phyloP scores from a whole-genome alignment of 2,113 vertebrate species.

The Pteronura brasiliensis region DNA sequence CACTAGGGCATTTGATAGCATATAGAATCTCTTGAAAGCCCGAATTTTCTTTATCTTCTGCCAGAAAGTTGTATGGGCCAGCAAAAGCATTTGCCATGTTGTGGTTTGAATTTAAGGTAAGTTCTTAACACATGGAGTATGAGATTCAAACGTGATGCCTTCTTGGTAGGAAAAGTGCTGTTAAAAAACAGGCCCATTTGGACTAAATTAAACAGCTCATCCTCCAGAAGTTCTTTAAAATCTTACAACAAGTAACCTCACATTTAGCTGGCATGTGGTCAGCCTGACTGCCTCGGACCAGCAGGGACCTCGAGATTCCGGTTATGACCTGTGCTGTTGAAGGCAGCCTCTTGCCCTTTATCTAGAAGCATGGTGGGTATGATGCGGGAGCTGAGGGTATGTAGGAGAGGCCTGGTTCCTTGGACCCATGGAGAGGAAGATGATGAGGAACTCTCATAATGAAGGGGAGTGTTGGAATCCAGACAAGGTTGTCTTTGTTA shows the following conservation, averaged over 20 bases:
- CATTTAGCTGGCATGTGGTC: not conserved
- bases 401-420: not conserved
- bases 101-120: constrained; percentile 39
- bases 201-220: not conserved
- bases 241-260: not conserved
- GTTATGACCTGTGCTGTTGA: not conserved
- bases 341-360: not conserved
- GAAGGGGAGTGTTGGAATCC: not conserved
- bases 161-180: constrained; percentile 4
- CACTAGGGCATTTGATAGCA: not conserved
- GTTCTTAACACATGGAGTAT: not conserved
- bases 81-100: not conserved
- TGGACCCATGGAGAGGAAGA: not conserved
- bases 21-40: not conserved
- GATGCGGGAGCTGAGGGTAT: not conserved
- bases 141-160: not conserved
- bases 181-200: not conserved
- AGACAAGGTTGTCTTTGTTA: not conserved
- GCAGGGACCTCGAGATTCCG: not conserved
- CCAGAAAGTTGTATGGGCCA: not conserved
- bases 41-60: not conserved
- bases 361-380: not conserved
- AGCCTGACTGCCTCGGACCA: not conserved
- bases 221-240: not conserved
- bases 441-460: not conserved